Conservation (phyloP, 2,888 invertebrate genomes). For the Neria commutata region DNA sequence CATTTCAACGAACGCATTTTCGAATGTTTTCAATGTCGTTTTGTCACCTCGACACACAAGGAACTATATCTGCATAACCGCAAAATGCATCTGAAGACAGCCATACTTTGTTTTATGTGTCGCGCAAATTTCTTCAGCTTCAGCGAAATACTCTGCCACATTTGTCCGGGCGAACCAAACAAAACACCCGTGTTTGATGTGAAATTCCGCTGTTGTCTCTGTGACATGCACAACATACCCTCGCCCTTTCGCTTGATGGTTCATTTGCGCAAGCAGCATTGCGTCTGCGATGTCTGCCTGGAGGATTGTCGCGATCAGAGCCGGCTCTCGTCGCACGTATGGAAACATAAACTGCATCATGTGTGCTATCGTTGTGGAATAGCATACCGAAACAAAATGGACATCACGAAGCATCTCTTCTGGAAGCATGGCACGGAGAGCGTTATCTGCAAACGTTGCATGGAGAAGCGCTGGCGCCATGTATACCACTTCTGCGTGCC, state of each 20-base stretch:
- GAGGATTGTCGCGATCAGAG: conserved; percentile 79
- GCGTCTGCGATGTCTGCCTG: conserved; percentile 85
- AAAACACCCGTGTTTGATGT: conserved; percentile 63
- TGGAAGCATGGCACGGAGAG: conserved; percentile 94
- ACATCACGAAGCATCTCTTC: conserved; percentile 87
- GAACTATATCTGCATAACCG: conserved; percentile 86
- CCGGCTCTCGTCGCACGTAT: conserved; percentile 83
- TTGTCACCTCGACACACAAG: conserved; percentile 78
- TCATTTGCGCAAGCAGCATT: conserved; percentile 82
- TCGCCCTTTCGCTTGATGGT: conserved; percentile 89
- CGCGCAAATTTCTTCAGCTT: conserved; percentile 86
- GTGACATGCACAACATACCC: conserved; percentile 77
- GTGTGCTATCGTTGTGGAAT: conserved; percentile 87
- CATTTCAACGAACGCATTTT: conserved; percentile 69
- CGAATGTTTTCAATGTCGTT: conserved; percentile 87
- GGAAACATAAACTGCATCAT: conserved; percentile 89
- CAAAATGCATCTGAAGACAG: conserved; percentile 84
- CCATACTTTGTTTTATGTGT: conserved; percentile 85
- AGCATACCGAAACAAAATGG: conserved; percentile 84
- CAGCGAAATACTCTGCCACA: conserved; percentile 84
- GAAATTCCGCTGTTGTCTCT: conserved; percentile 82
- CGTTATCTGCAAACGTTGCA: conserved; percentile 80
- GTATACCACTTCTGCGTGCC: conserved; percentile 90
- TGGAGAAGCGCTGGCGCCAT: conserved; percentile 91
- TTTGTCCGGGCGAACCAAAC: conserved; percentile 77